Evolutionary conservation across 2,113 vertebrate genomes (phyloP).

Genomic region (Micromys minutus): DNA sequence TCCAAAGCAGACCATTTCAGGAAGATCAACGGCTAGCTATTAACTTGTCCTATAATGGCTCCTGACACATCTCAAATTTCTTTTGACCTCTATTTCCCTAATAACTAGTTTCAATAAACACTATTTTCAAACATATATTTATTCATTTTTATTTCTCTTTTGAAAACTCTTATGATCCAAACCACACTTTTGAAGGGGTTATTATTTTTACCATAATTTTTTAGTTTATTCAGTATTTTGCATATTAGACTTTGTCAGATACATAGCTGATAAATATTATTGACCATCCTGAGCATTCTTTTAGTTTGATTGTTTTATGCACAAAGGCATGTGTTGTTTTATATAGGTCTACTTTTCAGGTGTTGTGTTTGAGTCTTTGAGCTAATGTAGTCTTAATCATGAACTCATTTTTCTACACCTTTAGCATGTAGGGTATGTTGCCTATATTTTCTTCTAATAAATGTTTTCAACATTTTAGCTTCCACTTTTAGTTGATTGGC

Average conservation of each 20-base stretch:
- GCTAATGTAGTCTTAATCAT: not conserved
- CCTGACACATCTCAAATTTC: not conserved
- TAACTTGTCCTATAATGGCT: too few relatives aligned
- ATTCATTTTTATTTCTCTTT: not conserved
- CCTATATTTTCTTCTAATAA: not conserved
- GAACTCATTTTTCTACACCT: not conserved
- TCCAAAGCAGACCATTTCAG: too few relatives aligned
- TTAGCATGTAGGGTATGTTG: not conserved
- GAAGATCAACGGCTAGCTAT: too few relatives aligned
- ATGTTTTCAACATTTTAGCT: not conserved
- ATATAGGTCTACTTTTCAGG: not conserved
- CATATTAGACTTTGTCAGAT: not conserved
- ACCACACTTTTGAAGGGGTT: not conserved
- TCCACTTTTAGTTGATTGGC: not conserved
- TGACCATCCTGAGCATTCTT: not conserved
- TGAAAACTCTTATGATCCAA: not conserved
- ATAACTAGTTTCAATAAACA: not conserved
- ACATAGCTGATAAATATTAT: not conserved
- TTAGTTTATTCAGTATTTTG: not conserved
- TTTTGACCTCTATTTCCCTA: not conserved
- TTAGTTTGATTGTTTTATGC: not conserved
- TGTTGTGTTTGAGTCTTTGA: not conserved
- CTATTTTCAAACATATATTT: not conserved
- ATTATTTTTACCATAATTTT: not conserved
- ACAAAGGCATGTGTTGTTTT: not conserved